Conservation (phyloP, 2,113 vertebrate genomes). For the Lophotis ruficrista region DNA sequence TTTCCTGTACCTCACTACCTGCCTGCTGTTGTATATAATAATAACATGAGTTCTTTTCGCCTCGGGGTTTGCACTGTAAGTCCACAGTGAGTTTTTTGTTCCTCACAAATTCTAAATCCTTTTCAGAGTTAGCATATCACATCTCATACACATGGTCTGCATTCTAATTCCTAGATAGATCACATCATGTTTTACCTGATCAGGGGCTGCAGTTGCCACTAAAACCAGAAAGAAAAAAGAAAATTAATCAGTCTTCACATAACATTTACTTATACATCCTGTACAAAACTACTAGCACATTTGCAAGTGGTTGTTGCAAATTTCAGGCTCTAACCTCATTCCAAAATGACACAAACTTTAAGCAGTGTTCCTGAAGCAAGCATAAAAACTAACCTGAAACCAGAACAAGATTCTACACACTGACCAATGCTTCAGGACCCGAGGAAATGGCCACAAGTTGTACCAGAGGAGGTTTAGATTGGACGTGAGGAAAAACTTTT, state of each 20-base stretch:
- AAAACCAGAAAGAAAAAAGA: constrained; percentile 74
- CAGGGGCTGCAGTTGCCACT: constrained; percentile 85
- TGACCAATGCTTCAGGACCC: not conserved
- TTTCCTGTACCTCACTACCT: not conserved
- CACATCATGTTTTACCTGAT: constrained; percentile 81
- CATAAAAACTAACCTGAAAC: not conserved
- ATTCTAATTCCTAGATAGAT: not conserved
- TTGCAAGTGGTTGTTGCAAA: not conserved
- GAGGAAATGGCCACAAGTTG: no score
- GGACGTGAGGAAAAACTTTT: no score
- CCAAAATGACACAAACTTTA: not conserved
- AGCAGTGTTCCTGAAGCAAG: not conserved
- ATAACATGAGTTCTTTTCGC: not conserved
- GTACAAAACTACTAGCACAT: not conserved
- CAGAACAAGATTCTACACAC: not conserved
- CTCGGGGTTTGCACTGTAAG: not conserved
- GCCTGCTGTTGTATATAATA: not conserved
- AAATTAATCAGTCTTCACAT: constrained; percentile 30
- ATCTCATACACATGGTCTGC: not conserved
- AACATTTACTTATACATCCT: not conserved
- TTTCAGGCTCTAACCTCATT: not conserved
- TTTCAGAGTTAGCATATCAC: not conserved
- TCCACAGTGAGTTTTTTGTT: not conserved
- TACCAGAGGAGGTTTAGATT: no score
- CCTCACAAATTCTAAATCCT: not conserved